These are phyloP conservation scores for Coptodon bakossiorum DNA, from an alignment of 2,113 vertebrate genomes.

Conservation along the genomic window DNA sequence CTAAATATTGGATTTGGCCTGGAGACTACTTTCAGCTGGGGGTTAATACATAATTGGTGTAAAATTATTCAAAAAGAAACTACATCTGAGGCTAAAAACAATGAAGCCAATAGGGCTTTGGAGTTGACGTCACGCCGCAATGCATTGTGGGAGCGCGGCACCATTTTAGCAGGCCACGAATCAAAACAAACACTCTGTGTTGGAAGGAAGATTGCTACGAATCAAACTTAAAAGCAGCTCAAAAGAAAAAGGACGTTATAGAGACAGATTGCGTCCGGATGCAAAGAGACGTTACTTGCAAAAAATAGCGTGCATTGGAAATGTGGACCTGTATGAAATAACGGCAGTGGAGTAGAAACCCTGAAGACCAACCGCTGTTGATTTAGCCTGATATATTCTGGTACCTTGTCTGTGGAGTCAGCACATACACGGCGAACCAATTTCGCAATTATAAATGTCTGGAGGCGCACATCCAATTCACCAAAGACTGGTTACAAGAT, in stretches of 20 bases:
- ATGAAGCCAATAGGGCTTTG: not conserved
- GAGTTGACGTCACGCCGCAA: accelerated
- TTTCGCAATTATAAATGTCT: not conserved
- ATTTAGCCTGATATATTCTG: not conserved
- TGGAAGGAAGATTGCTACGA: not conserved
- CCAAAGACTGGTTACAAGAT: not conserved
- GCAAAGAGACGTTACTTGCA: not conserved
- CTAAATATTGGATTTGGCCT: not conserved
- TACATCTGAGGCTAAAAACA: not conserved
- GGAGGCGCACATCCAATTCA: not conserved
- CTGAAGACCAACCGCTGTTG: not conserved
- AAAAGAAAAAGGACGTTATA: not conserved
- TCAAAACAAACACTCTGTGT: not conserved
- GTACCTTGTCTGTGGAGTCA: not conserved
- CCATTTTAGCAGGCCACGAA: not conserved
- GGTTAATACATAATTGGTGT: not conserved
- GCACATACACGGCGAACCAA: accelerated
- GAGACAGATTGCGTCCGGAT: not conserved
- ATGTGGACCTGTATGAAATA: not conserved
- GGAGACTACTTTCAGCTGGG: not conserved
- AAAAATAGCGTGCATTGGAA: accelerated
- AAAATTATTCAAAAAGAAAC: not conserved
- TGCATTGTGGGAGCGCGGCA: not conserved
- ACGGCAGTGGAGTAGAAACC: not conserved
- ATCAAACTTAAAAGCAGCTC: not conserved